Base-by-base conservation (phyloP, 2,113 vertebrate species). In the Zosterops japonicus region DNA sequence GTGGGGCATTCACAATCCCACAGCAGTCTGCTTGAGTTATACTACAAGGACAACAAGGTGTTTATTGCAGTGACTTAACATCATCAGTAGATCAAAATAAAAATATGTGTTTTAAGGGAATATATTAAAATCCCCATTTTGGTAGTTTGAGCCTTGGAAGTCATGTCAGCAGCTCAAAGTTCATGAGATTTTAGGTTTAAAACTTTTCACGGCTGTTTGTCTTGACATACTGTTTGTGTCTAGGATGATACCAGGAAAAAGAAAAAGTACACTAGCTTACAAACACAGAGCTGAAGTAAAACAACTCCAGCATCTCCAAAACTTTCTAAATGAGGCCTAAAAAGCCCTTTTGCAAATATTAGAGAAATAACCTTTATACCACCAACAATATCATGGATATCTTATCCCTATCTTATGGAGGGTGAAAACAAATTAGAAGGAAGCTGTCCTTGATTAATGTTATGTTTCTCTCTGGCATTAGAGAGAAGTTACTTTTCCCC, bases 11-110 rank as follows among this genome's bases (percentile, higher is more conserved):
- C 35, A 42, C 5, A 24, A 2, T 33, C 18, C 9, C 29, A 39
- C 0, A 2, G 17, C 25, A 8, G 10, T 44, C 27, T 59, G 7
- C 2, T 1, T 49, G 23, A 36, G 16, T 9, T 55, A 42, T 50
- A 28, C 27, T 84, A 78, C 39, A 67, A 75, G 42, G 12, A 31
- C 33, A 70, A 14, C 4, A 22, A 8, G 13, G 5, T 39, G 7
- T 47, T 80, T 55, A 18, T 65, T 86, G 46, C 12, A 76, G 11
- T 35, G 27, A 84, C 21, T 83, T 77, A 67, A 16, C 1, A 11
- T 10, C 15, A 74, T 42, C 39, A 60, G 5, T 20, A 36, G 65
- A 60, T 28, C 9, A 68, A 89, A 87, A 61, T 39, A 79, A 84
- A 89, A 63, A n/a, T 4, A 13, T 6, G 0, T 5, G 4, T 44